phyloP scores from a whole-genome alignment of 2,888 invertebrate genomes.

The Zaprionus lineosus region DNA sequence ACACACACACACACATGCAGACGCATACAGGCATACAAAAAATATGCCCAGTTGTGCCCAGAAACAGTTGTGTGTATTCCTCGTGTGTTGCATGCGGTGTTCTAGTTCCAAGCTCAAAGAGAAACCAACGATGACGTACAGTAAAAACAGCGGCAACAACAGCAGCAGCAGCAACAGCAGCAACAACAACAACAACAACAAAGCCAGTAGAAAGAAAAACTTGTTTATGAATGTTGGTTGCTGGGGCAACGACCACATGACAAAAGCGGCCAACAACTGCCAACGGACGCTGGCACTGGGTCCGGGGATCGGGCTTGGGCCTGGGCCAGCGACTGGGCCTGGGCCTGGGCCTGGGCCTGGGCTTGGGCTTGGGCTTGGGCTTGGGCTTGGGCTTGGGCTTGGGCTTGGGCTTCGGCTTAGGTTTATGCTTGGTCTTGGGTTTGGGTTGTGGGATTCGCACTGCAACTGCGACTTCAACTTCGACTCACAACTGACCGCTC shows the following conservation, averaged over 20 bases:
- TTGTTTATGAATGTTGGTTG: constrained; percentile 75
- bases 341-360: too few species aligned
- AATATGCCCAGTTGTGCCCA: too few species aligned
- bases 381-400: too few species aligned
- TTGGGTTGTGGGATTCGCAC: too few species aligned
- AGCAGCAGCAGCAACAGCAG: constrained; percentile 1
- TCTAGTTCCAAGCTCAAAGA: constrained; percentile 50
- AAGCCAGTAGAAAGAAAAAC: constrained; percentile 47
- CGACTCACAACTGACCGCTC: constrained; percentile 19
- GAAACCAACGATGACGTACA: constrained; percentile 46
- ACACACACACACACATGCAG: not conserved
- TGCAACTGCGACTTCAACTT: too few species aligned
- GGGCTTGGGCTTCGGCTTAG: too few species aligned
- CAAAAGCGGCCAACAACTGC: constrained; percentile 36
- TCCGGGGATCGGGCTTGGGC: too few species aligned
- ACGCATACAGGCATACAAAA: too few species aligned
- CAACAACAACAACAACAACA: too few species aligned
- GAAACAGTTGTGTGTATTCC: constrained; percentile 5
- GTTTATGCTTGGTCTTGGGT: too few species aligned
- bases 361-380: too few species aligned
- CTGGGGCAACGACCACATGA: constrained; percentile 72
- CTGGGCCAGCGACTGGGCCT: too few species aligned
- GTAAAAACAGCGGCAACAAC: not conserved
- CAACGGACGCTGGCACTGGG: constrained; percentile 1
- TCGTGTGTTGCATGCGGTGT: constrained; percentile 46